phyloP scores from a whole-genome alignment of 2,888 invertebrate genomes.

The Cryptops parisi region DNA sequence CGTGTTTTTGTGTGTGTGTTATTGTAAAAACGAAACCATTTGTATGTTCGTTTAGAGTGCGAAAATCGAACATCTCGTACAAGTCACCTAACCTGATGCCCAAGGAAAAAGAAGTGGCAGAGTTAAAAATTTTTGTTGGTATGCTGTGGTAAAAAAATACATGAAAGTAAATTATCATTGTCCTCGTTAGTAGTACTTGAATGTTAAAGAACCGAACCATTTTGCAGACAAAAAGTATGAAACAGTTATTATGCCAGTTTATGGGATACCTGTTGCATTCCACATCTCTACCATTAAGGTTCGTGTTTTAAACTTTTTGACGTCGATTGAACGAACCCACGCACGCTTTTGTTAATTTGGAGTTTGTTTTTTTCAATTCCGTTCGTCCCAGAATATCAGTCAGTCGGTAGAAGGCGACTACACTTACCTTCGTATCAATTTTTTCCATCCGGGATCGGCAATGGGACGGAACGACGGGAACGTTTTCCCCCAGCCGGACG shows the following conservation, averaged over 20 bases:
- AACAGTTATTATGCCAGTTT: constrained; percentile 94
- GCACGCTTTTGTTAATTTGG: too few species aligned
- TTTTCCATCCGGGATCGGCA: constrained; percentile 95
- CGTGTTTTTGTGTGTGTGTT: background rate
- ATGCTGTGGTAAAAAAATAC: constrained; percentile 28
- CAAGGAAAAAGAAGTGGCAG: constrained; percentile 78
- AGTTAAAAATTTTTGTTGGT: constrained; percentile 89
- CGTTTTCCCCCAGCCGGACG: constrained; percentile 83
- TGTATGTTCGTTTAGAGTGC: constrained; percentile 36
- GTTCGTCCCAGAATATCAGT: constrained; percentile 58
- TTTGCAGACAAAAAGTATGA: constrained; percentile 83
- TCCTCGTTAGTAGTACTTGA: background rate
- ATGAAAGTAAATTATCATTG: background rate
- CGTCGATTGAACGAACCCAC: too few species aligned
- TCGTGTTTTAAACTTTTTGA: constrained; percentile 15
- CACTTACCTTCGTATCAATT: constrained; percentile 93
- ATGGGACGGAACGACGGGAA: constrained; percentile 88
- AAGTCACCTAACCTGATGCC: constrained; percentile 87
- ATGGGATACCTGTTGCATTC: constrained; percentile 90
- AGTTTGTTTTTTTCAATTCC: background rate
- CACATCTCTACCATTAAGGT: constrained; percentile 95
- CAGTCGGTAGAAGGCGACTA: constrained; percentile 98
- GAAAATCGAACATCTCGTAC: constrained; percentile 91
- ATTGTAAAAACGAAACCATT: background rate
- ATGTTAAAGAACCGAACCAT: background rate